Evolutionary conservation across 2,888 invertebrate species (phyloP).

Genomic region (Herminia tarsipennalis): DNA sequence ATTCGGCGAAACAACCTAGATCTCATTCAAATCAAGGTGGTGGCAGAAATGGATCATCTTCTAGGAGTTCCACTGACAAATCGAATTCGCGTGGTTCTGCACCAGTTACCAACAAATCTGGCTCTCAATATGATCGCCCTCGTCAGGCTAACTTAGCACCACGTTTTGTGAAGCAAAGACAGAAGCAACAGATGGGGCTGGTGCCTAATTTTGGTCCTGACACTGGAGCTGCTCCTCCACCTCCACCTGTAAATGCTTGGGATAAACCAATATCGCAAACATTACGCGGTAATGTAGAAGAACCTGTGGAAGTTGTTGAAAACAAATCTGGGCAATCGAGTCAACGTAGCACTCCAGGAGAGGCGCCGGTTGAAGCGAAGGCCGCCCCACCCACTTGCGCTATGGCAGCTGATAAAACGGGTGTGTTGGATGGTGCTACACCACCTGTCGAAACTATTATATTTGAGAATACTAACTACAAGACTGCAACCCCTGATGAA

Average conservation of each 20-base stretch:
- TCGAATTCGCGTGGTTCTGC: conserved; percentile 66
- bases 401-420: conserved; percentile 77
- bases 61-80: conserved; percentile 75
- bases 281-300: conserved; percentile 85
- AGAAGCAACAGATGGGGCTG: conserved; percentile 81
- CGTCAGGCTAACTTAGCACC: conserved; percentile 89
- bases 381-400: conserved; percentile 55
- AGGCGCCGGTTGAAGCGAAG: conserved; percentile 65
- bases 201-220: conserved; percentile 78
- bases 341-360: conserved; percentile 78
- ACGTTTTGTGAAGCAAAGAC: conserved; percentile 91
- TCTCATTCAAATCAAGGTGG: conserved; percentile 79
- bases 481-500: conserved; percentile 89
- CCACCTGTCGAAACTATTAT: conserved; percentile 95
- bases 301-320: conserved; percentile 61
- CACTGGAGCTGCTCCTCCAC: conserved; percentile 86
- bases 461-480: conserved; percentile 96
- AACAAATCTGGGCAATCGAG: conserved; percentile 74
- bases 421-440: conserved; percentile 90
- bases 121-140: conserved; percentile 77
- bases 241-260: conserved; percentile 93
- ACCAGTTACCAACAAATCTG: conserved; percentile 66
- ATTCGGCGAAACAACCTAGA: conserved; percentile 68
- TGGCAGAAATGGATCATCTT: conserved; percentile 75
- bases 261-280: conserved; percentile 92